These are phyloP conservation scores for Dendronephthya gigantea DNA, from an alignment of 64 coral and sea anemone species.

Conservation along the genomic window DNA sequence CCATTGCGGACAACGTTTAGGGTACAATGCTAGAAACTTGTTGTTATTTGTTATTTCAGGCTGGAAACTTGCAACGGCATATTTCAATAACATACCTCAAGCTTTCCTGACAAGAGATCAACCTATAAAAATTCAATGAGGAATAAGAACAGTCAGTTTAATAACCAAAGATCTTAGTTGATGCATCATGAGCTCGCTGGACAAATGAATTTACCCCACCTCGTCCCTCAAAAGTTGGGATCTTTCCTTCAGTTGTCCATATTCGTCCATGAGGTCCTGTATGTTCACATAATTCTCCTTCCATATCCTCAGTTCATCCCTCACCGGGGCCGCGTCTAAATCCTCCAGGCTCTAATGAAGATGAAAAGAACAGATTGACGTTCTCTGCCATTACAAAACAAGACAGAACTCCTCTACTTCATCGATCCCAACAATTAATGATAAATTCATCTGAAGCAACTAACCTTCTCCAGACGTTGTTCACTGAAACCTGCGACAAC, in stretches of 20 bases:
- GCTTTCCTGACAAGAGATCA: slow-evolving; percentile 75
- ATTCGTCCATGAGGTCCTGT: slow-evolving; percentile 84
- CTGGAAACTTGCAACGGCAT: too few relatives aligned
- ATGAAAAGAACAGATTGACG: neutral
- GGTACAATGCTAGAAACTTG: too few relatives aligned
- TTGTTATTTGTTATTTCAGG: too few relatives aligned
- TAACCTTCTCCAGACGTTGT: slow-evolving; percentile 67
- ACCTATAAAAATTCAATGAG: slow-evolving; percentile 41
- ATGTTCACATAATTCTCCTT: slow-evolving; percentile 76
- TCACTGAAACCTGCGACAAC: slow-evolving; percentile 75
- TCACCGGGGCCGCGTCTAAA: slow-evolving; percentile 66
- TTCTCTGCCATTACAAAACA: neutral
- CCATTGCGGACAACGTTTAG: too few relatives aligned
- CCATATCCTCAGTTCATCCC: slow-evolving; percentile 72
- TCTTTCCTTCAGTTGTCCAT: slow-evolving; percentile 68
- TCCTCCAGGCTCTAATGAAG: slow-evolving; percentile 62
- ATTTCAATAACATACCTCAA: slow-evolving; percentile 53
- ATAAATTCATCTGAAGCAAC: neutral
- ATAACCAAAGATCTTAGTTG: too few relatives aligned
- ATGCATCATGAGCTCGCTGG: too few relatives aligned
- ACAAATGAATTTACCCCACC: slow-evolving; percentile 24
- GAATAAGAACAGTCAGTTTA: too few relatives aligned
- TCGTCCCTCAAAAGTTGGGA: slow-evolving; percentile 90
- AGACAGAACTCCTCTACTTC: neutral
- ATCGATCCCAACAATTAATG: neutral